Evolutionary conservation across 2,797 vertebrate genomes (phyloP), one percentile per base, ranked within the genome.

Genomic region (Catostomus latipinnis): DNA sequence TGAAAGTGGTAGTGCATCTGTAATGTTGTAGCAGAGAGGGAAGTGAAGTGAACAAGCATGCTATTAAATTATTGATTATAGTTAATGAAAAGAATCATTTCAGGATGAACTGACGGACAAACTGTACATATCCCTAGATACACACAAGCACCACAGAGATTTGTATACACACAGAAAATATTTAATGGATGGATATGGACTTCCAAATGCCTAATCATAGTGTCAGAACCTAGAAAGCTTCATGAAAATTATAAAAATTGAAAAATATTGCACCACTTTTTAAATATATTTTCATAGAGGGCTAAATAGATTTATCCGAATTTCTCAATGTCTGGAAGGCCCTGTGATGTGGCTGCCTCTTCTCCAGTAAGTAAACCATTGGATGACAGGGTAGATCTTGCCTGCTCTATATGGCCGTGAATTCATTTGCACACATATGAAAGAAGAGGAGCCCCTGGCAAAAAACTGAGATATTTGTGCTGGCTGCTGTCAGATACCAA

Each of bases 11-110:
- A 74, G 52, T 72, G 78, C 61, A 76, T 78, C 12, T 81, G n/a
- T 65, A 52, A 81, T 76, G 69, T 74, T 34, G 34, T 74, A 46
- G 62, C 52, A 45, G 16, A 80, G n/a, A 80, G 61, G 34, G 56
- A 54, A 61, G 58, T 65, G 88, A 89, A 87, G 87, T 90, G 90
- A 91, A 88, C 85, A 90, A 92, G 87, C 89, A 88, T 80, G 66
- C 82, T 86, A 87, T 84, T 93, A 83, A 93, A 94, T 93, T 91
- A 93, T 92, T 93, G 86, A 93, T 91, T 90, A 87, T 81, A 71
- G 85, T 88, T 92, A 93, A 93, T 93, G 89, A 93, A 93, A 93
- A 92, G 88, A 91, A 93, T 92, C 76, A 89, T 86, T 89, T 91
- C 82, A 88, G 87, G 87, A 92, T 92, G 88, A 93, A 92, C 90